phyloP scores from a whole-genome alignment of 2,113 vertebrate species.

The Atrichornis clamosus region DNA sequence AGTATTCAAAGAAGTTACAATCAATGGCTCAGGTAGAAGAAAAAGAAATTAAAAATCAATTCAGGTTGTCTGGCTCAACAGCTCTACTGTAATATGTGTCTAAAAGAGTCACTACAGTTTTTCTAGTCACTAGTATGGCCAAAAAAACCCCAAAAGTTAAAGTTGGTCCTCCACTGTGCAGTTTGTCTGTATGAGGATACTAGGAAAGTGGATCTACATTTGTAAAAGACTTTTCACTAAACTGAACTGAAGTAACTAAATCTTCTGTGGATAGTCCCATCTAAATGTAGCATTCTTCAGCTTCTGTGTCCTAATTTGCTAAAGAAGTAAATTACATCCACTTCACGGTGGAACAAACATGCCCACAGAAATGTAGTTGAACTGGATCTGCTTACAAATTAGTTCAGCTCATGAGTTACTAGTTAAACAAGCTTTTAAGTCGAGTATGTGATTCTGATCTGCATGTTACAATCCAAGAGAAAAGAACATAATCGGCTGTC shows the following conservation, averaged over 20 bases:
- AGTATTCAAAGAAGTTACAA: neutral
- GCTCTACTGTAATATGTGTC: fast-evolving
- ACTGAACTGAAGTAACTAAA: neutral
- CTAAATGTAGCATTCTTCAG: neutral
- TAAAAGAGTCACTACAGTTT: neutral
- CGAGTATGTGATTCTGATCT: neutral
- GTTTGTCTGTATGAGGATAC: neutral
- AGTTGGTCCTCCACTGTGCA: neutral
- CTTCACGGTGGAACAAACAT: neutral
- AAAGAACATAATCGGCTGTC: neutral
- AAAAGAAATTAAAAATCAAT: neutral
- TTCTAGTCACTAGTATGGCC: neutral
- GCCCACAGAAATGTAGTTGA: neutral
- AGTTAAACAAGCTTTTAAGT: neutral
- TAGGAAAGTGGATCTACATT: neutral
- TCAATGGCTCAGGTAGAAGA: neutral
- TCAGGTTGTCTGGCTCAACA: neutral
- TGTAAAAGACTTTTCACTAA: neutral
- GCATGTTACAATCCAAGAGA: neutral
- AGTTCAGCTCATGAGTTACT: neutral
- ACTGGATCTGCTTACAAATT: neutral
- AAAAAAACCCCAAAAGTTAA: neutral
- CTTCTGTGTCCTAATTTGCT: neutral
- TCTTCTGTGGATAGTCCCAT: neutral
- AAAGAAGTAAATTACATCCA: neutral